A percentile compares a stretch with the other conserved stretches of the same genome.
These are phyloP conservation scores for Chalcis sispes DNA, from an alignment of 2,888 invertebrate species.

Conservation along the genomic window DNA sequence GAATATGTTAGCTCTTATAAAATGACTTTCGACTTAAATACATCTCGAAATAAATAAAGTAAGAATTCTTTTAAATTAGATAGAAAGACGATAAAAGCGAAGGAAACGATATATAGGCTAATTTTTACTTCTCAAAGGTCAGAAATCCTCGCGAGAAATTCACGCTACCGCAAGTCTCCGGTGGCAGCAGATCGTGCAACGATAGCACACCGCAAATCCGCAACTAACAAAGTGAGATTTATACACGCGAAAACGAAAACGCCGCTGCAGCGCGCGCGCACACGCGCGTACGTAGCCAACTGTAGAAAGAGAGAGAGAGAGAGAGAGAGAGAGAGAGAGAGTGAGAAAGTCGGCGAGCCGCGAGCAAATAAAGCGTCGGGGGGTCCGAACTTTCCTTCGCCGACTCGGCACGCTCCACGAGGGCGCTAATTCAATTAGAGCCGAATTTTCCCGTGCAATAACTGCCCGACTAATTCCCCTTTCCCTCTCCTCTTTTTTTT, in stretches of 20 bases:
- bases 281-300: too few species aligned
- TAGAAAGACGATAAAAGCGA: too few species aligned
- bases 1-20: too few species aligned
- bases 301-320: too few species aligned
- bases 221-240: slow-evolving; percentile 50
- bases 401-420: neutral
- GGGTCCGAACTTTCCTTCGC: slow-evolving; percentile 16
- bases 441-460: slow-evolving; percentile 49
- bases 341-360: slow-evolving; percentile 32
- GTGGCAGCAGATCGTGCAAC: neutral
- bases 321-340: too few species aligned
- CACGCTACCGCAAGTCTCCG: slow-evolving; percentile 1
- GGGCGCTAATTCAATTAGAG: slow-evolving; percentile 53
- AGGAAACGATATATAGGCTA: too few species aligned
- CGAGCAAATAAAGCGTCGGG: slow-evolving; percentile 35
- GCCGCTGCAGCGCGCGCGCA: too few species aligned
- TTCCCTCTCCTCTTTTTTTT: neutral
- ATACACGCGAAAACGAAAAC: slow-evolving; percentile 28
- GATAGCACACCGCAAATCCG: slow-evolving; percentile 30
- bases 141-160: slow-evolving; percentile 13
- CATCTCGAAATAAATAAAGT: too few species aligned
- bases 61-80: too few species aligned
- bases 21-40: too few species aligned
- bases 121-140: too few species aligned
- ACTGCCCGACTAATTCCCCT: slow-evolving; percentile 30